Conservation (phyloP, 2,113 vertebrate species). For the Agapornis roseicollis region DNA sequence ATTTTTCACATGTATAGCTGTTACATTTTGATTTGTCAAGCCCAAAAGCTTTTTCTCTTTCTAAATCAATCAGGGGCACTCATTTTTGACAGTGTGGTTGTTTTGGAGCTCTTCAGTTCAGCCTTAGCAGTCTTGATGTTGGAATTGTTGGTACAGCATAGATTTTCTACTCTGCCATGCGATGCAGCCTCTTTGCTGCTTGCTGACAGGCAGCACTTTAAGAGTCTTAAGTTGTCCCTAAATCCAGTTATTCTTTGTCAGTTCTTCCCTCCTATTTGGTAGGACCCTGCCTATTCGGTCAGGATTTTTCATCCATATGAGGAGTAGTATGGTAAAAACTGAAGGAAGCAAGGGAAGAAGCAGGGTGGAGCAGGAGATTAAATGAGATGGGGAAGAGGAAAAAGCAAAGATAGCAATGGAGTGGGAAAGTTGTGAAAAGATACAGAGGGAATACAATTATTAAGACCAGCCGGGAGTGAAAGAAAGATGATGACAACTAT, state of each 20-base stretch:
- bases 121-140: not conserved
- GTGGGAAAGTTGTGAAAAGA: not conserved
- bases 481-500: not conserved
- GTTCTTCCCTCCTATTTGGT: not conserved
- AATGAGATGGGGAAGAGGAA: not conserved
- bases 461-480: not conserved
- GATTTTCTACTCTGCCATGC: not conserved
- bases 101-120: not conserved
- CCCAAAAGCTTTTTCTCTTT: not conserved
- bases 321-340: not conserved
- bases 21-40: not conserved
- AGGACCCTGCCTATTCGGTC: not conserved
- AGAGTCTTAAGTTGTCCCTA: not conserved
- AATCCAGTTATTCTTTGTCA: not conserved
- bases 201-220: not conserved
- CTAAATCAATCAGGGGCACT: not conserved
- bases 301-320: not conserved
- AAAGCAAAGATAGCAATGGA: not conserved
- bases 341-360: not conserved
- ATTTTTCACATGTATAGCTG: not conserved
- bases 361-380: slow-evolving; percentile 11
- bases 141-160: not conserved
- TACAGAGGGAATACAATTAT: not conserved
- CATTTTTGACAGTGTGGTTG: not conserved
- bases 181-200: not conserved